These are phyloP conservation scores for Mus spretus DNA, from an alignment of 2,797 vertebrate species.

Conservation along the genomic window DNA sequence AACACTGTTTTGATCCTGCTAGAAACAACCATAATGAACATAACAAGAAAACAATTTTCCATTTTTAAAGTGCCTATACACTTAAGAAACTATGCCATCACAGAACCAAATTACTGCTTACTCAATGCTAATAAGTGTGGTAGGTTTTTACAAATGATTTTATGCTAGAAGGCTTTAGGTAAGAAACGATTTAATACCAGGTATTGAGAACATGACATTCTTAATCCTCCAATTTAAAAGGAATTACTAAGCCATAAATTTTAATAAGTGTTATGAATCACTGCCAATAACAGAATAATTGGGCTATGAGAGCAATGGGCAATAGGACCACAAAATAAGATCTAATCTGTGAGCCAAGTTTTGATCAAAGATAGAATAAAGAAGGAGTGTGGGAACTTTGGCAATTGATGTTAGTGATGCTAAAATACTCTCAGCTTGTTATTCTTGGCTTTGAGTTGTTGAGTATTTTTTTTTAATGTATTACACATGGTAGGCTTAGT, in stretches of 20 bases:
- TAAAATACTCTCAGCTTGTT: constrained; percentile 15
- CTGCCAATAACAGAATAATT: constrained; percentile 52
- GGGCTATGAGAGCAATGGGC: not conserved
- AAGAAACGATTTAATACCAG: constrained; percentile 1
- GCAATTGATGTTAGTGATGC: not conserved
- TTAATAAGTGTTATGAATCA: constrained; percentile 55
- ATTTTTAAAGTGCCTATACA: not conserved
- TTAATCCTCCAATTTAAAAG: constrained; percentile 36
- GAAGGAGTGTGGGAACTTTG: not conserved
- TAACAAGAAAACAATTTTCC: not conserved
- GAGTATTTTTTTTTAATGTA: not conserved
- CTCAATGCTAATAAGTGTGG: not conserved
- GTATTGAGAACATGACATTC: not conserved
- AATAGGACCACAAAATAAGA: not conserved
- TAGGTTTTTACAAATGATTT: constrained; percentile 37
- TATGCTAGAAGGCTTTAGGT: not conserved
- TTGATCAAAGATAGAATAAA: constrained; percentile 54
- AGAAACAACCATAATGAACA: not conserved
- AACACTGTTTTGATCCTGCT: not conserved
- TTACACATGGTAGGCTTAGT: not conserved
- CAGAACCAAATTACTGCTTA: not conserved
- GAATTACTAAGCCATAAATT: constrained; percentile 34
- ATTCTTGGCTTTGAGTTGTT: not conserved
- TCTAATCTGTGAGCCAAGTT: not conserved
- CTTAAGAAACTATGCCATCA: not conserved